phyloP scores from a whole-genome alignment of 1,140 invertebrate species.

The Dicyema japonicum region DNA sequence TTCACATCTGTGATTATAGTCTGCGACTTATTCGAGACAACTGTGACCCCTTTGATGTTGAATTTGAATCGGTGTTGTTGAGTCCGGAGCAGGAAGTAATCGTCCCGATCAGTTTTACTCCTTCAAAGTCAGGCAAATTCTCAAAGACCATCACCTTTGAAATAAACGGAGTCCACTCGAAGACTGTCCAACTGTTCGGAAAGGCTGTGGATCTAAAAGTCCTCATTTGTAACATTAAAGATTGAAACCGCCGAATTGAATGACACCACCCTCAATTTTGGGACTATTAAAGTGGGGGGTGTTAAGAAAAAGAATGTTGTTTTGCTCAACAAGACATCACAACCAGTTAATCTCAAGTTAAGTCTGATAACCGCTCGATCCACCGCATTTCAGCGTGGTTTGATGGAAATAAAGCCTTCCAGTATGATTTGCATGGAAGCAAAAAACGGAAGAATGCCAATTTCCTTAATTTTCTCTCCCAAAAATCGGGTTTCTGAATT shows the following conservation, averaged over 20 bases:
- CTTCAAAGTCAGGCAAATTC: conserved; percentile 7
- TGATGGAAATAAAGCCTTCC: conserved; percentile 9
- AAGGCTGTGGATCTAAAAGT: conserved; percentile 16
- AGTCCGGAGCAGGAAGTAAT: too few relatives aligned
- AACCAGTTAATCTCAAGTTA: conserved; percentile 13
- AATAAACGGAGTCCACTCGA: conserved; percentile 15
- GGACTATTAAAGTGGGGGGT: conserved; percentile 10
- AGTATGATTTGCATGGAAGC: conserved; percentile 10
- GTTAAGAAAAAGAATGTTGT: conserved; percentile 11
- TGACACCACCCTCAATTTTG: conserved; percentile 13
- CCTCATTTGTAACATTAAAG: conserved; percentile 6
- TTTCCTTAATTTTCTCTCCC: conserved; percentile 11
- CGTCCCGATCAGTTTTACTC: too few relatives aligned
- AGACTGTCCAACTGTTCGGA: conserved; percentile 12
- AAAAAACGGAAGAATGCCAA: conserved; percentile 10
- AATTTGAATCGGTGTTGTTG: conserved; percentile 6
- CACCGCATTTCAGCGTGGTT: conserved; percentile 8
- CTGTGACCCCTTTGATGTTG: too few relatives aligned
- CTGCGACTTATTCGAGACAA: too few relatives aligned
- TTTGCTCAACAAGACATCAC: conserved; percentile 15
- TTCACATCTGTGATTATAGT: too few relatives aligned
- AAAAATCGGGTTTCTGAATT: conserved; percentile 13
- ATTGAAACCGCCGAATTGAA: conserved; percentile 13
- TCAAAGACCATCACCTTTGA: conserved; percentile 13
- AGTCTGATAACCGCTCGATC: conserved; percentile 9